Conservation (phyloP, 2,113 vertebrate species). For the Ornithorhynchus anatinus region DNA sequence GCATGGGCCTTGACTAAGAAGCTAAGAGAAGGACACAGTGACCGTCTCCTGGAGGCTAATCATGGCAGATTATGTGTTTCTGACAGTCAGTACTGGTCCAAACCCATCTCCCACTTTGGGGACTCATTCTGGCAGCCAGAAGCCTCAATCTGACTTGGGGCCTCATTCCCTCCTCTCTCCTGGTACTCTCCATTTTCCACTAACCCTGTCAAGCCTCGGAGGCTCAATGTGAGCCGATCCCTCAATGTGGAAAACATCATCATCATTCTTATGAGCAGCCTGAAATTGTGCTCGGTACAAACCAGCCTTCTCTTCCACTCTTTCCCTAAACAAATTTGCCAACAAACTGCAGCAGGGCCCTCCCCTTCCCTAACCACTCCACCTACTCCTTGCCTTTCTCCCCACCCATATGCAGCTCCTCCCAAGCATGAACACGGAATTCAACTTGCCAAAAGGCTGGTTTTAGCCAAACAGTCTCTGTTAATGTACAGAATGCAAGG, state of each 20-base stretch:
- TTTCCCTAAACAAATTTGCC: not conserved
- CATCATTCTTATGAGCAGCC: not conserved
- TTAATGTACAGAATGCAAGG: not conserved
- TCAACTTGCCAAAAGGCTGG: not conserved
- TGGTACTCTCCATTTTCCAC: not conserved
- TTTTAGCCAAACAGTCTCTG: rapidly evolving
- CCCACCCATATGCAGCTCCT: too few species aligned
- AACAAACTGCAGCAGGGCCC: not conserved
- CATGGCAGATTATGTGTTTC: too few species aligned
- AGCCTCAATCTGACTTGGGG: too few species aligned
- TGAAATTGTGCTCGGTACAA: not conserved
- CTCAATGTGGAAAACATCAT: not conserved
- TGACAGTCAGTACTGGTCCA: too few species aligned
- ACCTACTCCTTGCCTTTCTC: too few species aligned
- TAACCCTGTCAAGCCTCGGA: not conserved
- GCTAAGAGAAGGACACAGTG: not conserved
- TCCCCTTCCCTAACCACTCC: too few species aligned
- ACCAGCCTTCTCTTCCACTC: not conserved
- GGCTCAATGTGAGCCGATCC: not conserved
- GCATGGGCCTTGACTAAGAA: not conserved
- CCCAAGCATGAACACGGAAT: not conserved
- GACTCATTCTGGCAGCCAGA: too few species aligned
- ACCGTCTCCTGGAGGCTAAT: not conserved
- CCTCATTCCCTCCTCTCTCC: not conserved
- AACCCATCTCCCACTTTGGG: too few species aligned